These are phyloP conservation scores for Amazona ochrocephala DNA, from an alignment of 2,797 vertebrate genomes.

Conservation along the genomic window DNA sequence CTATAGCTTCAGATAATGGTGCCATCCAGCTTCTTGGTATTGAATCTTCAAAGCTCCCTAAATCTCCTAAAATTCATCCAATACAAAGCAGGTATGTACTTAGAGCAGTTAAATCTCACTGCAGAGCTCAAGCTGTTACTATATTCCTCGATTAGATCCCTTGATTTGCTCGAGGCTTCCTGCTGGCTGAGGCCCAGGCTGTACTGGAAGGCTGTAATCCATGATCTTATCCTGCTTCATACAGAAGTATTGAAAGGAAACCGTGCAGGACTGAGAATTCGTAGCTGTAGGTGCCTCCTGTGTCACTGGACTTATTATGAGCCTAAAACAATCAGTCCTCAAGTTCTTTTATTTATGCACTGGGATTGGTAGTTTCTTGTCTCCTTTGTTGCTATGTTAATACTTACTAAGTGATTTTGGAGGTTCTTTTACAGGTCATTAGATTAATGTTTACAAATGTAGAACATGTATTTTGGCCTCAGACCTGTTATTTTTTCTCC, in stretches of 20 bases:
- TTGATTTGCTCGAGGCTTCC: neutral
- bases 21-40: conserved; percentile 93
- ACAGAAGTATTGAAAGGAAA: neutral
- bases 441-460: neutral
- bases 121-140: neutral
- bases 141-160: neutral
- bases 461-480: neutral
- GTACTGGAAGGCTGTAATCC: neutral
- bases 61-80: conserved; percentile 95
- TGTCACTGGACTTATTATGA: neutral
- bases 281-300: neutral
- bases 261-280: neutral
- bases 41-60: conserved; percentile 93
- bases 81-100: conserved; percentile 89
- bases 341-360: neutral
- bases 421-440: neutral
- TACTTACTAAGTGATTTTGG: neutral
- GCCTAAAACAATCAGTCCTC: neutral
- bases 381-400: neutral
- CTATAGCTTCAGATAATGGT: conserved; percentile 92
- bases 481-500: neutral
- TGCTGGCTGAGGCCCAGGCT: neutral
- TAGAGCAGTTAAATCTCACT: neutral
- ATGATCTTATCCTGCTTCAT: neutral
- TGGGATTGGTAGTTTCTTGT: neutral